Evolutionary conservation across 2,888 invertebrate species (phyloP).

Genomic region (Heliconius ismenius): DNA sequence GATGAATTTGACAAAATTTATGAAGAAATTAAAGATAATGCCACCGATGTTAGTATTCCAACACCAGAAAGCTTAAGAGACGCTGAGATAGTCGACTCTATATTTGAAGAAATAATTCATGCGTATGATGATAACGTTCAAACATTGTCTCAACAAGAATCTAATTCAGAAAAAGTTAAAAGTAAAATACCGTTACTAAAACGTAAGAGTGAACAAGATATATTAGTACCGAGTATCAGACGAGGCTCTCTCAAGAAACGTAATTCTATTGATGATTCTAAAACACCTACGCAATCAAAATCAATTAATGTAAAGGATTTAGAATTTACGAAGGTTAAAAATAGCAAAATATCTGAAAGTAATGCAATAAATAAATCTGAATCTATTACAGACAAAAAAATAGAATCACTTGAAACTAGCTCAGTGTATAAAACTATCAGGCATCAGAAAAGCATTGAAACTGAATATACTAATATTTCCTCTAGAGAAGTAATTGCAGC

Average conservation of each 20-base stretch:
- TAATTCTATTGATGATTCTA: conserved; percentile 41
- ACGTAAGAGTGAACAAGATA: conserved; percentile 59
- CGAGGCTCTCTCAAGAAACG: conserved; percentile 42
- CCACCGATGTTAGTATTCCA: conserved; percentile 31
- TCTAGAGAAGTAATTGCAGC: conserved; percentile 4
- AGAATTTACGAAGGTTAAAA: conserved; percentile 2
- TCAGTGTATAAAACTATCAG: conserved; percentile 18
- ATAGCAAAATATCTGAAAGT: conserved; percentile 4
- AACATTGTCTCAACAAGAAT: conserved; percentile 50
- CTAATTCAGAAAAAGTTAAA: conserved; percentile 52
- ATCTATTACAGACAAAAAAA: conserved; percentile 9
- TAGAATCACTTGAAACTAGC: conserved; percentile 14
- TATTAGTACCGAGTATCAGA: conserved; percentile 44
- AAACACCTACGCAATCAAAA: conserved; percentile 29
- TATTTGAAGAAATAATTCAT: conserved; percentile 72
- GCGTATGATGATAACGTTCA: conserved; percentile 65
- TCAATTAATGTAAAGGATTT: background rate
- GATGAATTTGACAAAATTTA: conserved; percentile 74
- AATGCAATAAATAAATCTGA: conserved; percentile 13
- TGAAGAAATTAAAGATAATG: conserved; percentile 59
- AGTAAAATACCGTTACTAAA: conserved; percentile 66
- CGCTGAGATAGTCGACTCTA: conserved; percentile 61
- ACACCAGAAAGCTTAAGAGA: conserved; percentile 59
- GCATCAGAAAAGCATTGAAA: conserved; percentile 22
- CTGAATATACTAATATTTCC: background rate